Conservation (phyloP, 2,113 vertebrate genomes). For the Phainopepla nitens region DNA sequence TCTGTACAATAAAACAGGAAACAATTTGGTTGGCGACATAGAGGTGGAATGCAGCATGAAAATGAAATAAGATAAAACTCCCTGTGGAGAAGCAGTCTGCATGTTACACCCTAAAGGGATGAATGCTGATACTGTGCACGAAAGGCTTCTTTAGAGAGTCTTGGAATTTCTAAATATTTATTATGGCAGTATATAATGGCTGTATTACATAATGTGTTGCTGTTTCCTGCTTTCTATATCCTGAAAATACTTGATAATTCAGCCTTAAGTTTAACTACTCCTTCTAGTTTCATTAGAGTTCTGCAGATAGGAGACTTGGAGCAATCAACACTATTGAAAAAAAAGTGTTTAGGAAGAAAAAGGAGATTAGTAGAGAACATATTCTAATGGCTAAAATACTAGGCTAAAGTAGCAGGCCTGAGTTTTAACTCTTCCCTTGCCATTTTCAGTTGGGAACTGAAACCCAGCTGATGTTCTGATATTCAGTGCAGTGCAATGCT, state of each 20-base stretch:
- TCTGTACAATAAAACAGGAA: slow-evolving; percentile 68
- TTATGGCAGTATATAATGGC: slow-evolving; percentile 67
- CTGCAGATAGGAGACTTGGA: slow-evolving; percentile 28
- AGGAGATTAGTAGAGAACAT: not conserved
- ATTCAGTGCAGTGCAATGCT: not conserved
- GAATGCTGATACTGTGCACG: slow-evolving; percentile 67
- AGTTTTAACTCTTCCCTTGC: not conserved
- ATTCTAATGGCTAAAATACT: not conserved
- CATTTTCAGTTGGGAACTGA: not conserved
- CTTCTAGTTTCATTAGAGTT: slow-evolving; percentile 15
- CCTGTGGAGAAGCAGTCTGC: slow-evolving; percentile 54
- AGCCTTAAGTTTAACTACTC: slow-evolving; percentile 34
- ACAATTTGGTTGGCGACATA: slow-evolving; percentile 70
- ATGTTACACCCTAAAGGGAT: slow-evolving; percentile 63
- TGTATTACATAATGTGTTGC: slow-evolving; percentile 66
- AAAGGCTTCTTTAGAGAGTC: slow-evolving; percentile 62
- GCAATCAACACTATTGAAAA: slow-evolving; percentile 40
- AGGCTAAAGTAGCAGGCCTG: not conserved
- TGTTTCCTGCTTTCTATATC: slow-evolving; percentile 65
- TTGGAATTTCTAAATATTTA: slow-evolving; percentile 75
- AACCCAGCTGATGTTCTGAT: not conserved
- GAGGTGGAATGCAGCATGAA: slow-evolving; percentile 62
- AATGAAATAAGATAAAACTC: slow-evolving; percentile 73
- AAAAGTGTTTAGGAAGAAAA: slow-evolving; percentile 25
- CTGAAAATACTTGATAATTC: slow-evolving; percentile 65